Base-by-base conservation (phyloP, 2,888 invertebrate species). In the Eupithecia insigniata region DNA sequence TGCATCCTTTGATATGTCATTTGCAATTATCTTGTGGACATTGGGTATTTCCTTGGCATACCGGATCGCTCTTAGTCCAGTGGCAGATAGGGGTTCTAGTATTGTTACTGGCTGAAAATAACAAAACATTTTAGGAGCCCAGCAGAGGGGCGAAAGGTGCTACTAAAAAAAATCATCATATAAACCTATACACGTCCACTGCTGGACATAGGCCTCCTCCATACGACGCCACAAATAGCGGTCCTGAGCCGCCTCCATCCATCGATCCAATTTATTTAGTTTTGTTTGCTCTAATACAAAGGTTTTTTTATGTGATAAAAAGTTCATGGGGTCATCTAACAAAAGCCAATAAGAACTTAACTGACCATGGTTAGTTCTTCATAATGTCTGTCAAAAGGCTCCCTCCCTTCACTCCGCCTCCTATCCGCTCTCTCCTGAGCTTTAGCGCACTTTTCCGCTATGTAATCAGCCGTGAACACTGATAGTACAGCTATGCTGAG, bases 41-140 rank as follows among this genome's bases (percentile, higher is more conserved):
- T 96, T 96, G 0, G 96, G 95, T 18, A 99, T 95, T 95, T 99
- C 99, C 85, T 98, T 97, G 0, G 99, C 99, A 92, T 99, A 99
- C 26, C 99, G 96, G 80, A 99, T 97, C 74, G 99, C 99, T 58
- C 99, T 95, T 51, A 99, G 92, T 0, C 99, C 99, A 16, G 99
- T 98, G 0, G 99, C 99, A 28, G 99, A 97, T 55, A 99, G 90
- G 0, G 99, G 99, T 94, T 99, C 99, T 70, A 99, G 92, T 79
- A 99, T 96, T 70, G 94, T 92, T 60, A 97, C 26, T 14, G 64
- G 36, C 64, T 64, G 64, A 26, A 64, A 64, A 64, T 64, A 39
- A 34, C 12, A 16, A n/a, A n/a, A 8, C 16, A n/a, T 62, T 30
- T 62, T 34, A 62, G 43, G 18, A 43, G n/a, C 6, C 7, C 43